Evolutionary conservation across 2,888 invertebrate species (phyloP).

Genomic region (Zaprionus lineosus): DNA sequence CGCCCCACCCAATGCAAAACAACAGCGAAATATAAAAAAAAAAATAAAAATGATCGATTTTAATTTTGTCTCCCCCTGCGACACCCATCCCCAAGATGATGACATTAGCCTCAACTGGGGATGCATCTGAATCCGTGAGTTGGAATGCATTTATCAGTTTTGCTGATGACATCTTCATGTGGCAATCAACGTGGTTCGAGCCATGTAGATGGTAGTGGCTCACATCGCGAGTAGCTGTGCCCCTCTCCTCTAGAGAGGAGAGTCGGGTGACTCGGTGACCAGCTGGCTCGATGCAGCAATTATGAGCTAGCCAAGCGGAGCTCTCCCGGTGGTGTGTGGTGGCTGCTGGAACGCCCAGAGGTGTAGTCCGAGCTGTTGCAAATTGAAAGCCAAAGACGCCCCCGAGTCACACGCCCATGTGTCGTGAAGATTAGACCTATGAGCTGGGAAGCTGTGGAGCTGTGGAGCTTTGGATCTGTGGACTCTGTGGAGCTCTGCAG

Average conservation of each 20-base stretch:
- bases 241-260: conserved; percentile 5
- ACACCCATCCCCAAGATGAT: too few species aligned
- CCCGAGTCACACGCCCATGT: conserved; percentile 63
- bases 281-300: conserved; percentile 56
- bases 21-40: too few species aligned
- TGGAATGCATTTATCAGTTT: too few species aligned
- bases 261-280: too few species aligned
- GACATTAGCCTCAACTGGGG: too few species aligned
- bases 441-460: conserved; percentile 3
- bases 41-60: too few species aligned
- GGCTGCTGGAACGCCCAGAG: conserved; percentile 61
- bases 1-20: too few species aligned
- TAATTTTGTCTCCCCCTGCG: too few species aligned
- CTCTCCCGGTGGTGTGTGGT: conserved; percentile 15
- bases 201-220: background rate
- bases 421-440: conserved; percentile 14
- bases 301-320: conserved; percentile 60
- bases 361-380: conserved; percentile 57
- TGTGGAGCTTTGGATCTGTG: too few species aligned
- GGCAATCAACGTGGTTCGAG: too few species aligned
- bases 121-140: too few species aligned
- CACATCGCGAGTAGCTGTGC: conserved; percentile 11
- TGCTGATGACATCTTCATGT: too few species aligned
- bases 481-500: conserved; percentile 1
- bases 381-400: conserved; percentile 74